Evolutionary conservation across 92 coral and sea anemone genomes (phyloP).

Genomic region (Bergia puertoricense): DNA sequence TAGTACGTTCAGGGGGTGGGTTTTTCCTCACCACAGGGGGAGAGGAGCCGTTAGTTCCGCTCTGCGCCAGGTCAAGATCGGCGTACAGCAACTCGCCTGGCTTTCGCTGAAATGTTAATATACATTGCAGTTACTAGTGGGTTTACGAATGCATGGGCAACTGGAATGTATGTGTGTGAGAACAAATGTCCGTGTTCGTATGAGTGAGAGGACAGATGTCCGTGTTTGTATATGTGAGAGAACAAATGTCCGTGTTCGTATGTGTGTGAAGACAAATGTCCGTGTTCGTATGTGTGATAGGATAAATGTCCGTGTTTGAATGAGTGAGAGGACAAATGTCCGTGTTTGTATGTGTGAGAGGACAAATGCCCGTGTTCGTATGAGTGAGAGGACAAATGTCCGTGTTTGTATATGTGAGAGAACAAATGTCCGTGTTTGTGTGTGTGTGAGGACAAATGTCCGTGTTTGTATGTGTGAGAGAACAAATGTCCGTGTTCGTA

Average conservation of each 20-base stretch:
- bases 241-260: too few relatives aligned
- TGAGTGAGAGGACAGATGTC: not conserved
- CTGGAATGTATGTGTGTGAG: not conserved
- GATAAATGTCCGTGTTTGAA: too few relatives aligned
- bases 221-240: not conserved
- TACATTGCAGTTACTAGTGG: not conserved
- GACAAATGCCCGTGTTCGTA: not conserved
- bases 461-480: too few relatives aligned
- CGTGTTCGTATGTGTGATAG: not conserved
- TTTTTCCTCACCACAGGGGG: not conserved
- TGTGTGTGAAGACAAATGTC: not conserved
- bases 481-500: too few relatives aligned
- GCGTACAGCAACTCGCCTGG: conserved; percentile 39
- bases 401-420: too few relatives aligned
- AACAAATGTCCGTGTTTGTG: not conserved
- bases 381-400: too few relatives aligned
- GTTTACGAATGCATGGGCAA: not conserved
- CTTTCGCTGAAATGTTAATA: conserved; percentile 25
- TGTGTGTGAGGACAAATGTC: not conserved
- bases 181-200: not conserved
- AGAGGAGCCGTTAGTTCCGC: not conserved
- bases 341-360: not conserved
- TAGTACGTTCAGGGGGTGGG: conserved; percentile 3
- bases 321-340: not conserved
- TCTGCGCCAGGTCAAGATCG: conserved; percentile 27